A percentile compares a stretch with the other conserved stretches of the same genome.
Conservation (phyloP, 2,113 vertebrate species). For the Bungarus multicinctus region DNA sequence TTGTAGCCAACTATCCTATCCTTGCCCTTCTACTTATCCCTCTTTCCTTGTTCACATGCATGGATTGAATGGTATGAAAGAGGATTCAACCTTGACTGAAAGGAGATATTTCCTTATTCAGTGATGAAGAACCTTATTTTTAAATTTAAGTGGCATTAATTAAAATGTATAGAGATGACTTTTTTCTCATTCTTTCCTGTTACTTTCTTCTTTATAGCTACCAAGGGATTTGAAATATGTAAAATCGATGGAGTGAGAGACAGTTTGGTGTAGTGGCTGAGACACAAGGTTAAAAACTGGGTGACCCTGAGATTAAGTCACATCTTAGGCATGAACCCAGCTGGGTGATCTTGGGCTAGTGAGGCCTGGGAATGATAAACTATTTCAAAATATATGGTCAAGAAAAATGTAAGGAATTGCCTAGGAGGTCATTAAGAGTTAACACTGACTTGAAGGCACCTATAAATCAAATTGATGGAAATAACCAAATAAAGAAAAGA, state of each 20-base stretch:
- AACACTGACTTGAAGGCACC: neutral
- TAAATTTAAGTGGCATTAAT: neutral
- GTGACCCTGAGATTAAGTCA: neutral
- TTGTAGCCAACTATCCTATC: neutral
- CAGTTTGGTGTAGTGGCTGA: neutral
- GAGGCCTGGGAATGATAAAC: neutral
- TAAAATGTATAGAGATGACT: neutral
- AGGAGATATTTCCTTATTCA: neutral
- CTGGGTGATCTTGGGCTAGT: neutral
- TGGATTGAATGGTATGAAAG: neutral
- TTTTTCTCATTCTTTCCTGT: neutral
- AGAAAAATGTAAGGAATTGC: neutral
- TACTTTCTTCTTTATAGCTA: neutral
- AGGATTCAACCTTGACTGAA: neutral
- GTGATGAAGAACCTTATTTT: neutral
- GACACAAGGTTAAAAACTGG: neutral
- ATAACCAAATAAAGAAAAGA: neutral
- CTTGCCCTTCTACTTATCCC: neutral
- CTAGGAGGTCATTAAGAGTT: neutral
- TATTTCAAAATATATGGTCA: neutral
- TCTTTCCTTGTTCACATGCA: neutral
- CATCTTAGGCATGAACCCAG: neutral
- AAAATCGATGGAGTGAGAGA: neutral
- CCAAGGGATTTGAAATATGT: neutral
- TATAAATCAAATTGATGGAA: neutral